Evolutionary conservation across 2,113 vertebrate genomes (phyloP).

Genomic region (Helogale parvula): DNA sequence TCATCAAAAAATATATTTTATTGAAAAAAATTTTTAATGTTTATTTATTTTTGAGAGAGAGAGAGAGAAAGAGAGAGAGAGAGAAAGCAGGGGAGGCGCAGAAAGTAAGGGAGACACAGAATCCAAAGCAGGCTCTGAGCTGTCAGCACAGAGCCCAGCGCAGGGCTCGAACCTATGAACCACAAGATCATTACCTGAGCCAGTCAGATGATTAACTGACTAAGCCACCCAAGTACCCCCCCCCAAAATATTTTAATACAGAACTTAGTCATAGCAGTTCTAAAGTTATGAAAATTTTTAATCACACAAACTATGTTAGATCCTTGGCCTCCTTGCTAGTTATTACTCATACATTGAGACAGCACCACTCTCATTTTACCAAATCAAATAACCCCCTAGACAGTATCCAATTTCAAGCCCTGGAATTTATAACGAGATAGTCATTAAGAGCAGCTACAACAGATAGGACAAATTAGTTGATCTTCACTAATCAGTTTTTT

Average conservation of each 20-base stretch:
- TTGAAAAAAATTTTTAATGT: too few species aligned
- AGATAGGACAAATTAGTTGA: neutral
- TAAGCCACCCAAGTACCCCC: too few species aligned
- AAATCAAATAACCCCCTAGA: conserved; percentile 41
- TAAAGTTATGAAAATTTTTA: conserved; percentile 52
- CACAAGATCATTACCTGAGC: too few species aligned
- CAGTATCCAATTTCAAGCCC: conserved; percentile 41
- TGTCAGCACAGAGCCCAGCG: too few species aligned
- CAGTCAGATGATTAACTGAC: too few species aligned
- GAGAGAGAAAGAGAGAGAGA: too few species aligned
- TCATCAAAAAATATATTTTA: neutral
- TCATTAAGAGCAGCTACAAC: neutral
- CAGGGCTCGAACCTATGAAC: too few species aligned
- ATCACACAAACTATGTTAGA: conserved; percentile 29
- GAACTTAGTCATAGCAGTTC: neutral
- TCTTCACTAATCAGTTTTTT: neutral
- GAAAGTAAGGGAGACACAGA: too few species aligned
- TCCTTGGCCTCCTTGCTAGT: neutral
- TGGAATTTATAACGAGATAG: conserved; percentile 7
- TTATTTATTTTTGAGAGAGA: too few species aligned
- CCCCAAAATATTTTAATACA: conserved; percentile 52
- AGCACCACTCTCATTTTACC: conserved; percentile 20
- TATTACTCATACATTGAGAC: conserved; percentile 34
- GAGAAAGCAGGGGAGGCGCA: too few species aligned
- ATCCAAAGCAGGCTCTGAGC: too few species aligned